Percentiles rank a stretch among this genome's conserved stretches.
Conservation (phyloP, 2,888 invertebrate species). For the Cheilosia scutellata region DNA sequence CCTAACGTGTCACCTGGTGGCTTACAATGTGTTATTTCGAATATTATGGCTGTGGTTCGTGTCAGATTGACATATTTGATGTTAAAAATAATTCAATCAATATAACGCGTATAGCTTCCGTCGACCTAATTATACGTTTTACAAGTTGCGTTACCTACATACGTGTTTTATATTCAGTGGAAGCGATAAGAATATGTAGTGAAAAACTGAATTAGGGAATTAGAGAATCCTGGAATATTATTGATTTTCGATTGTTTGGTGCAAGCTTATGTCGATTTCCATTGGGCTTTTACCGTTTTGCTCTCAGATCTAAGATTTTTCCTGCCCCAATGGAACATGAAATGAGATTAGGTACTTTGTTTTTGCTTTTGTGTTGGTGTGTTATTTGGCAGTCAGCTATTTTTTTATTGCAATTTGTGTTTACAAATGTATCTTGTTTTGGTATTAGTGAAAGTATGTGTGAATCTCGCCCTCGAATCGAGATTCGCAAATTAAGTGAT, state of each 20-base stretch:
- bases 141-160: neutral
- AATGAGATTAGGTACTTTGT: no score
- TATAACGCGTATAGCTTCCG: conserved; percentile 32
- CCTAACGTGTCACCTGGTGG: neutral
- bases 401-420: no score
- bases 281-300: no score
- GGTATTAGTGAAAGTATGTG: no score
- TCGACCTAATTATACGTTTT: conserved; percentile 35
- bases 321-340: no score
- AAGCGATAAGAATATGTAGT: neutral
- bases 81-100: conserved; percentile 72
- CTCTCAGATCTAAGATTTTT: no score
- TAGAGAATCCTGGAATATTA: neutral
- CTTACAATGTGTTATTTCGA: conserved; percentile 2
- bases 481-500: no score
- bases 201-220: neutral
- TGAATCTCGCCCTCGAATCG: no score
- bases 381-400: no score
- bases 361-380: no score
- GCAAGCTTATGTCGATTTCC: no score
- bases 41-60: neutral
- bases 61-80: conserved; percentile 11
- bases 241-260: conserved; percentile 41
- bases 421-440: no score
- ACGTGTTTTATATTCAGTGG: neutral